Evolutionary conservation across 2,113 vertebrate species (phyloP), one percentile per base, ranked within the genome.

Genomic region (Spilogale gracilis): DNA sequence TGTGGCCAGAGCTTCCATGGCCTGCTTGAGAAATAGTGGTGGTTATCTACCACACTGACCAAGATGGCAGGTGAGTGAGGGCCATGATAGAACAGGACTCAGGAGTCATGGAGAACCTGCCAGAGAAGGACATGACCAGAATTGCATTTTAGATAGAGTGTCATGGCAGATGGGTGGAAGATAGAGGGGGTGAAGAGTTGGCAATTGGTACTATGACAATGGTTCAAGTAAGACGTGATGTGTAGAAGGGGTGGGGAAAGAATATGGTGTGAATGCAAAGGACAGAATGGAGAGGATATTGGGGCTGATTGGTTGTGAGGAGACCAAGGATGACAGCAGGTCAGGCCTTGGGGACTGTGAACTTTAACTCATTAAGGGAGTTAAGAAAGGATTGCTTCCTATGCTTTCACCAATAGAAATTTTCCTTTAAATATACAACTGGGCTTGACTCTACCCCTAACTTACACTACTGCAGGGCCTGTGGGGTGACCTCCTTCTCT

Each of bases 51-150:
- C 45, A 43, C 16, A 2, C 54, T 65, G 78, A 45, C 27, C 27
- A 65, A 38, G 16, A 14, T 23, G 76, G 52, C 21, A 8, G 73
- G 20, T 27, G 14, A 91, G 50, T 16, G 9, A 27, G 23, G 2
- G 9, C 48, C 45, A 3, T 25, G 2, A 48, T 6, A 45, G 69
- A 60, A 48, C 65, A 52, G 67, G 43, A 10, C 20, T 65, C 54
- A 1, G 2, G 25, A 54, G 25, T 61, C 1, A 0, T 1, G 4
- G 30, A 25, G 79, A 82, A 30, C 20, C 56, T 23, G 20, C 0
- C 6, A 52, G 18, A 58, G 27, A 21, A 88, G 27, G 23, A n/a
- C 3, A 5, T 11, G 27, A 38, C n/a, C 18, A 45, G 17, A 2
- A 21, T 0, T 78, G 32, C n/a, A 63, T 32, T 48, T 60, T 82